Evolutionary conservation across 2,797 vertebrate genomes (phyloP).

Genomic region (Decapterus maruadsi): DNA sequence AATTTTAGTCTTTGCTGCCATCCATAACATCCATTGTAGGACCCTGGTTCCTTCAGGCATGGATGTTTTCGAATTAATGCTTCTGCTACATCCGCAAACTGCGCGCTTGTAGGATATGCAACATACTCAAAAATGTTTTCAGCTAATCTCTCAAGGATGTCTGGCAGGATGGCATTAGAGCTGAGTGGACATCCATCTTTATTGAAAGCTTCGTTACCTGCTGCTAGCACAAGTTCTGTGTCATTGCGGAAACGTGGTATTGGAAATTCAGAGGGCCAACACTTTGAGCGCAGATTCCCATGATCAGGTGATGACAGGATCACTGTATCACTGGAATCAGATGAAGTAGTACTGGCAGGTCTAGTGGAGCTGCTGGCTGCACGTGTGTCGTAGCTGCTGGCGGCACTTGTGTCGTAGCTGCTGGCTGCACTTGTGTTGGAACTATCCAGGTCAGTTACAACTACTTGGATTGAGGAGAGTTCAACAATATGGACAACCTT

Average conservation of each 20-base stretch:
- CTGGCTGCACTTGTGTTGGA: no score
- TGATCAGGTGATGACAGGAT: background rate
- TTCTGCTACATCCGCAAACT: background rate
- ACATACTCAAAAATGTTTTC: background rate
- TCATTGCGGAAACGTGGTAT: background rate
- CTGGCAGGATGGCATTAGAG: background rate
- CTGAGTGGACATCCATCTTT: background rate
- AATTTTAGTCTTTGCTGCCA: background rate
- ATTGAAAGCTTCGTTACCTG: no score
- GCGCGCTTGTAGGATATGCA: background rate
- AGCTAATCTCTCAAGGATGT: background rate
- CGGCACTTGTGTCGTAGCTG: no score
- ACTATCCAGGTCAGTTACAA: background rate
- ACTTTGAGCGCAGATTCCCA: background rate
- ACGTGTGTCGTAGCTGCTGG: background rate
- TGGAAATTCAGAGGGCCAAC: background rate
- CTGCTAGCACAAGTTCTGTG: no score
- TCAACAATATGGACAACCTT: background rate
- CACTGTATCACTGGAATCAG: background rate
- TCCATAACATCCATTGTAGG: background rate
- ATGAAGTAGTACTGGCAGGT: no score
- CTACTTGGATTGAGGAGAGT: no score
- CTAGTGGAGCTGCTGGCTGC: background rate
- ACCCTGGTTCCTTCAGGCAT: background rate
- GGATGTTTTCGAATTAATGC: background rate